phyloP scores from a whole-genome alignment of 2,113 vertebrate genomes.

The Mola mola region DNA sequence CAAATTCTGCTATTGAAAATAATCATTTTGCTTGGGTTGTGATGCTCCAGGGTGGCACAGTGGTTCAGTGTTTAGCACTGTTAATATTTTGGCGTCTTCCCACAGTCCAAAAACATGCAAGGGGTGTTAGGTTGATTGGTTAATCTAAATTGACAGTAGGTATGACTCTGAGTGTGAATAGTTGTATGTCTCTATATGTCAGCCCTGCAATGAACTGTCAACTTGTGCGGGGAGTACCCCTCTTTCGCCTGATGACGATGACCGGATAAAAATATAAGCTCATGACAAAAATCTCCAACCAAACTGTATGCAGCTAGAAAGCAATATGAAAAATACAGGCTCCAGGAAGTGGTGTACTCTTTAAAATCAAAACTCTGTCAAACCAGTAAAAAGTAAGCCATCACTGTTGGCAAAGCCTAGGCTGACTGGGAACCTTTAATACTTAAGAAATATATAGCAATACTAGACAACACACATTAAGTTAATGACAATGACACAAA shows the following conservation, averaged over 20 bases:
- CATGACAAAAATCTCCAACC: not conserved
- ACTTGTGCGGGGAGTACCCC: no score
- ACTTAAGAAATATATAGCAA: not conserved
- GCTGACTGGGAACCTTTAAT: not conserved
- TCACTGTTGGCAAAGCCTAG: not conserved
- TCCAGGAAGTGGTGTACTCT: not conserved
- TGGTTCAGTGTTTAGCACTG: no score
- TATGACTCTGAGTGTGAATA: no score
- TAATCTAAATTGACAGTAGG: no score
- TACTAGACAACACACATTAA: not conserved
- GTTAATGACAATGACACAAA: slow-evolving; percentile 5
- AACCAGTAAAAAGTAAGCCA: not conserved
- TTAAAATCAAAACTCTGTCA: not conserved
- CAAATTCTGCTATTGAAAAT: no score
- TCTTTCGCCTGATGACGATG: no score
- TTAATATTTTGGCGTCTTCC: no score
- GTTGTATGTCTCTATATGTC: no score
- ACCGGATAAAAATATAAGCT: no score
- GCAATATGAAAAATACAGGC: not conserved
- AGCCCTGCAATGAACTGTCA: no score
- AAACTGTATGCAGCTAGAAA: not conserved
- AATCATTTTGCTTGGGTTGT: not conserved
- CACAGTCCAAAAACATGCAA: no score
- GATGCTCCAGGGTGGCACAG: not conserved
- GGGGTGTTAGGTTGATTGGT: no score